Conservation (phyloP, 2,797 vertebrate genomes). For the Cuculus canorus region DNA sequence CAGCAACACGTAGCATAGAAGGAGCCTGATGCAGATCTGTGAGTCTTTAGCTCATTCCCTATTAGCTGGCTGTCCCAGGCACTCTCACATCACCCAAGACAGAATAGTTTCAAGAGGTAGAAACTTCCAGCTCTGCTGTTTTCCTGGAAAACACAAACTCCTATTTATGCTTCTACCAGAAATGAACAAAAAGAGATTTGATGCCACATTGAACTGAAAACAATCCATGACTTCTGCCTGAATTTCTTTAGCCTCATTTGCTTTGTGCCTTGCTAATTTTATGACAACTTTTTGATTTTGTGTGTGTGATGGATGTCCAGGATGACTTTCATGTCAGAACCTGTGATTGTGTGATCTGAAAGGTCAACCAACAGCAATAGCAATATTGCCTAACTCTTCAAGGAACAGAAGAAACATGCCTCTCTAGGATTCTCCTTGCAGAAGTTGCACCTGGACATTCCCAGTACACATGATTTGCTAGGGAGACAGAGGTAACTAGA, state of each 20-base stretch:
- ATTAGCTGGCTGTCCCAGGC: background rate
- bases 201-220: background rate
- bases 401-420: background rate
- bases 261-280: background rate
- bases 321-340: background rate
- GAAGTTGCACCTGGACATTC: background rate
- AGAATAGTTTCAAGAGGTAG: background rate
- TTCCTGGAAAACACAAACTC: background rate
- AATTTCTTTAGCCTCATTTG: background rate
- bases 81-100: background rate
- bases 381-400: background rate
- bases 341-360: background rate
- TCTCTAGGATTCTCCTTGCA: background rate
- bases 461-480: background rate
- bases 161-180: background rate
- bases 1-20: background rate
- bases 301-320: background rate
- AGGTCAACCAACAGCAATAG: background rate
- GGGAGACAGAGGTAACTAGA: background rate
- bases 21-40: background rate
- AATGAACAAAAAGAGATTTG: background rate
- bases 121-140: background rate
- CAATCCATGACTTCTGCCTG: background rate
- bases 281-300: background rate
- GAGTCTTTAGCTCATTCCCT: background rate